Base-by-base conservation (phyloP, 2,888 invertebrate species). In the Tuta absoluta region DNA sequence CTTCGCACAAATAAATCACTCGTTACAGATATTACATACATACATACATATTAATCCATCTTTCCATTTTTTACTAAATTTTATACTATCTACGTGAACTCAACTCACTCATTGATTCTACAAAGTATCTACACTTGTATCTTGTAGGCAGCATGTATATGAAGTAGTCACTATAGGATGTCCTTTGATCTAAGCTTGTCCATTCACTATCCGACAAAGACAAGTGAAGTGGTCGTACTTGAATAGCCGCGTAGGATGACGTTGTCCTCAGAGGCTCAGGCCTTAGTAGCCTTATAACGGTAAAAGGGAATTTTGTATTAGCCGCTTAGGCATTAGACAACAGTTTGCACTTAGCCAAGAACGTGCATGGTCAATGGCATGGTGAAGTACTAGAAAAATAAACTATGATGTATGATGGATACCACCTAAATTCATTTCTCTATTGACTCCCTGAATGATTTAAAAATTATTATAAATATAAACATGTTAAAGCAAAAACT, bases 171-270 rank as follows among this genome's bases (percentile, higher is more conserved):
- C 28, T 33, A 45, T 45, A 45, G 45, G 45, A 45, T 17, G 45
- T 45, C 28, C 24, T 53, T 21, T 53, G 21, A 24, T 28, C 28
- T 24, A 23, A 37, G 24, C 1, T 38, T 58, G 60, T 37, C 63
- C 62, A 62, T 67, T 69, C 67, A 67, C 67, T 53, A 33, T 38
- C 19, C 51, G 17, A 64, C 64, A 64, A 51, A 62, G 59, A 51
- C 67, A 69, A 71, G 69, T 53, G 23, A 53, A 69, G 78, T 61
- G 37, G 65, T 78, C 71, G 78, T 79, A 80, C 76, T 77, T 77
- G 80, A 79, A 72, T 71, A 56, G 72, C 73, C 75, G 79, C 77
- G 85, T 84, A 76, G 85, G 82, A 77, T 78, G 82, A 71, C 71
- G 79, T 68, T 74, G 81, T 82, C 80, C 80, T 62, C 38, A 62